phyloP scores from a whole-genome alignment of 2,888 invertebrate genomes.

The Allacma fusca region DNA sequence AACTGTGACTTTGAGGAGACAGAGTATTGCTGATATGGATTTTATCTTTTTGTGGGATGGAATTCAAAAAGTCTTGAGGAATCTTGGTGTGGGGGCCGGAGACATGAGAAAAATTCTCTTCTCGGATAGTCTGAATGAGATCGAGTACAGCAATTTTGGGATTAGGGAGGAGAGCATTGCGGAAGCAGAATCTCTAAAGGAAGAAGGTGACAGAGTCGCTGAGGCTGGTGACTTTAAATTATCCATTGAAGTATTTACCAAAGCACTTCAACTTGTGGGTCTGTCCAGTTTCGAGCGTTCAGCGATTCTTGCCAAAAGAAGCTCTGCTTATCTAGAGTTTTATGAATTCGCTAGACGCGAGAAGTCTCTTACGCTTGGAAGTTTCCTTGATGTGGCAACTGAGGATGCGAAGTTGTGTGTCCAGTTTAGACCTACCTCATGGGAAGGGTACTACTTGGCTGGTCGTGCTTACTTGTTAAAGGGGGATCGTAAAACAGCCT shows the following conservation, averaged over 20 bases:
- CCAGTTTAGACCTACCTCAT: neutral
- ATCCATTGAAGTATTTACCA: neutral
- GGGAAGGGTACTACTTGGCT: neutral
- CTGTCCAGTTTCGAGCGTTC: neutral
- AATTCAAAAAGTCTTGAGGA: neutral
- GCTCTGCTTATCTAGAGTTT: neutral
- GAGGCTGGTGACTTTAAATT: neutral
- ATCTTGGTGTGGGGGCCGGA: neutral
- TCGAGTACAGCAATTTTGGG: neutral
- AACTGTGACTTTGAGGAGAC: neutral
- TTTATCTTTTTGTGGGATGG: neutral
- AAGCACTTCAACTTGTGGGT: neutral
- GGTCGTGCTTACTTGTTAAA: neutral
- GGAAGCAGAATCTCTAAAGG: neutral
- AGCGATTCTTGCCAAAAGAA: neutral
- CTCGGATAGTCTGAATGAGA: neutral
- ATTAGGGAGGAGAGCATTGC: neutral
- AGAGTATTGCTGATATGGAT: neutral
- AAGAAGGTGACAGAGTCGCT: neutral
- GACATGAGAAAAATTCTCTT: neutral
- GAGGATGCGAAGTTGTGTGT: conserved; percentile 12
- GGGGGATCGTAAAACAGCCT: neutral
- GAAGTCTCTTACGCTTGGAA: neutral
- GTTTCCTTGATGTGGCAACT: neutral
- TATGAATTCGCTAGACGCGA: no score